Conservation (phyloP, 2,888 invertebrate species). For the Mimas tiliae region DNA sequence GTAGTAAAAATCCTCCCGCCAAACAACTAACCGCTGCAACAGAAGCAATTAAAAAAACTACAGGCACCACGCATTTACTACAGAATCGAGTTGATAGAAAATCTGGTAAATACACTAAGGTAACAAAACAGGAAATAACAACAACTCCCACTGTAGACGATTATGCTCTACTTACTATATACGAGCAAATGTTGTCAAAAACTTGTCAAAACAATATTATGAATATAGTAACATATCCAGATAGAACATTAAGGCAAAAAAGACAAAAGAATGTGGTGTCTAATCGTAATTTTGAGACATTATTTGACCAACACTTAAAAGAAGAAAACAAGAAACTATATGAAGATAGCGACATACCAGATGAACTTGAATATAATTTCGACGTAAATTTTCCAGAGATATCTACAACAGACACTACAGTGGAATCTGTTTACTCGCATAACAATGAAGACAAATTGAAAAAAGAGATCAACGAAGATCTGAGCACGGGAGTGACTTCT, state of each 20-base stretch:
- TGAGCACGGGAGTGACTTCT: constrained; percentile 2
- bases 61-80: constrained; percentile 20
- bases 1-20: not conserved
- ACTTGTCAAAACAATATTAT: constrained; percentile 52
- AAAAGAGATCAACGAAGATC: constrained; percentile 12
- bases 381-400: constrained; percentile 27
- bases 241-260: constrained; percentile 32
- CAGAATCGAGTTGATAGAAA: constrained; percentile 25
- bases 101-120: constrained; percentile 30
- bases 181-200: constrained; percentile 59
- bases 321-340: constrained; percentile 41
- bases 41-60: constrained; percentile 22
- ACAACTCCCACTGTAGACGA: constrained; percentile 50
- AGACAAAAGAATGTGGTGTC: constrained; percentile 35
- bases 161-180: constrained; percentile 54
- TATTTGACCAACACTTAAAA: constrained; percentile 42
- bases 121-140: constrained; percentile 24
- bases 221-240: constrained; percentile 47
- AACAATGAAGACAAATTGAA: not conserved
- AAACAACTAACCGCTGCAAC: not conserved
- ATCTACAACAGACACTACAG: constrained; percentile 1
- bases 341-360: constrained; percentile 46
- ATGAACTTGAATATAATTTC: constrained; percentile 36
- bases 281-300: constrained; percentile 46
- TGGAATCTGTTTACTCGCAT: not conserved